Evolutionary conservation across 2,888 invertebrate genomes (phyloP).

Genomic region (Tuberolachnus salignus): DNA sequence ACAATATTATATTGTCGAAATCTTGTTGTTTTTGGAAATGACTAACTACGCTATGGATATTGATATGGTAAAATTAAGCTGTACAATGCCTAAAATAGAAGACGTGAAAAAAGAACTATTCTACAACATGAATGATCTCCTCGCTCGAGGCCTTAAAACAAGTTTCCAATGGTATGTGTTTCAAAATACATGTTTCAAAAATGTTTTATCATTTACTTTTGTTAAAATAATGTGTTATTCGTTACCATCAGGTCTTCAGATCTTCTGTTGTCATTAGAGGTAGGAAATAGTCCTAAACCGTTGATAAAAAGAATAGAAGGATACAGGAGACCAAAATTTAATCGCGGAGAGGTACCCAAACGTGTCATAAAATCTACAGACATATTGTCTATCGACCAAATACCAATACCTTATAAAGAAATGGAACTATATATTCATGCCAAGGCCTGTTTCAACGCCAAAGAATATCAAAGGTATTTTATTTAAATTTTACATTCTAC

Average conservation of each 20-base stretch:
- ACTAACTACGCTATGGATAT: constrained; percentile 36
- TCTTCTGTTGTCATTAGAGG: constrained; percentile 40
- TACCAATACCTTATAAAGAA: constrained; percentile 39
- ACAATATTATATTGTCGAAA: too few relatives aligned
- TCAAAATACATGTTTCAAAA: background rate
- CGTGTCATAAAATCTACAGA: constrained; percentile 6
- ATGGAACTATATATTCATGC: constrained; percentile 71
- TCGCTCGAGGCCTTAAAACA: constrained; percentile 26
- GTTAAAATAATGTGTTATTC: background rate
- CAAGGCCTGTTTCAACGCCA: constrained; percentile 86
- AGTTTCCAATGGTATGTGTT: constrained; percentile 44
- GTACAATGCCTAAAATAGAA: constrained; percentile 26
- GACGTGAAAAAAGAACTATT: constrained; percentile 48
- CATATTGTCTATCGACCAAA: constrained; percentile 9
- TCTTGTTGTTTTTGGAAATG: background rate
- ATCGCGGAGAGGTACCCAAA: constrained; percentile 1
- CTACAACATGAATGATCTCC: constrained; percentile 14
- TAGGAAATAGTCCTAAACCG: constrained; percentile 34
- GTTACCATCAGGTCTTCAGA: constrained; percentile 24
- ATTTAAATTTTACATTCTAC: background rate
- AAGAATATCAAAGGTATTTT: constrained; percentile 71
- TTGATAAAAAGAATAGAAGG: constrained; percentile 32
- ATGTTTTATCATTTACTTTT: background rate
- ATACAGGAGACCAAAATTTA: constrained; percentile 33
- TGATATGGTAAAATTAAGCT: constrained; percentile 11